Conservation (phyloP, 2,888 invertebrate species). For the Altica lythri region DNA sequence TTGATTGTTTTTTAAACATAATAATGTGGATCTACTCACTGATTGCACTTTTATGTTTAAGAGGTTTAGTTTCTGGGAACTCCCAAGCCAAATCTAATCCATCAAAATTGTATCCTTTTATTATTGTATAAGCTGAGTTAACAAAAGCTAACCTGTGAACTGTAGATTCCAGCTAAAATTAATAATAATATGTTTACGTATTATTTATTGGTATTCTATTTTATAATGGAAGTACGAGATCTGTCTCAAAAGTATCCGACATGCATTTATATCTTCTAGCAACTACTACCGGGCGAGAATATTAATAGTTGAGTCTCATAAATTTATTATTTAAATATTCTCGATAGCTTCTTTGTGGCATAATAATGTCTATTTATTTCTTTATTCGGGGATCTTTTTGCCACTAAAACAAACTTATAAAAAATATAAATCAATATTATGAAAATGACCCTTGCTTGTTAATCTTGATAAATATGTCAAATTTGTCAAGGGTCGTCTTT, state of each 20-base stretch:
- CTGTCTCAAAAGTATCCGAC: neutral
- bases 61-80: slow-evolving; percentile 77
- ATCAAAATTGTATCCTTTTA: slow-evolving; percentile 83
- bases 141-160: slow-evolving; percentile 76
- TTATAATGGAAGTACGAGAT: neutral
- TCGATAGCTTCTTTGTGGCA: too few species aligned
- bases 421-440: too few species aligned
- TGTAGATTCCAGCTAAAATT: slow-evolving; percentile 69
- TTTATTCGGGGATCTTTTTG: too few species aligned
- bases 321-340: too few species aligned
- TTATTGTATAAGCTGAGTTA: slow-evolving; percentile 72
- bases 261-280: neutral
- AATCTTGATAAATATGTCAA: too few species aligned
- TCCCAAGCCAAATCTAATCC: slow-evolving; percentile 89
- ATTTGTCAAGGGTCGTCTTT: too few species aligned
- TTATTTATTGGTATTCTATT: neutral
- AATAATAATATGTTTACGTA: slow-evolving; percentile 12
- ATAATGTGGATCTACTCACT: slow-evolving; percentile 31
- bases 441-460: too few species aligned
- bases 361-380: too few species aligned
- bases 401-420: too few species aligned
- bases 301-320: too few species aligned
- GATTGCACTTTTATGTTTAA: slow-evolving; percentile 64
- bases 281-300: neutral
- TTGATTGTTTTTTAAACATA: neutral